phyloP scores from a whole-genome alignment of 2,888 invertebrate genomes.

The Patella depressa region DNA sequence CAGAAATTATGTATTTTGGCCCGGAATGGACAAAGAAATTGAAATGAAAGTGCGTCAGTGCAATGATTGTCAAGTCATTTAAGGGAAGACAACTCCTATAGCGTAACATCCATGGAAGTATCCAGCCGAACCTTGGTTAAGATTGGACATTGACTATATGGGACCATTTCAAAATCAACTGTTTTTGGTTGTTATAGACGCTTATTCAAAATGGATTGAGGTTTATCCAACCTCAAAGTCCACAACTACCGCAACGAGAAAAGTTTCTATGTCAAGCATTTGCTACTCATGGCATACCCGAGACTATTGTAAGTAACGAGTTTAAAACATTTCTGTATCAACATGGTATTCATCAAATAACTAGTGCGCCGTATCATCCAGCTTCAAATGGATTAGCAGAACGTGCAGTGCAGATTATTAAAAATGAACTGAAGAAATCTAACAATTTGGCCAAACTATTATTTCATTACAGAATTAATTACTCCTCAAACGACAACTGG shows the following conservation, averaged over 20 bases:
- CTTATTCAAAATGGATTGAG: not conserved
- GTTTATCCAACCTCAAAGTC: not conserved
- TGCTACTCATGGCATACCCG: not conserved
- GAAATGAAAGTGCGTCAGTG: slow-evolving; percentile 7
- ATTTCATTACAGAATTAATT: not conserved
- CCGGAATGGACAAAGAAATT: slow-evolving; percentile 8
- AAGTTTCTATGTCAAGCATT: not conserved
- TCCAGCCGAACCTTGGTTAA: not conserved
- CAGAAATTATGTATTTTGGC: slow-evolving; percentile 9
- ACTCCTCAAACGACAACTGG: not conserved
- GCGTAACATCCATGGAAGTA: not conserved
- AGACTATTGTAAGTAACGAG: not conserved
- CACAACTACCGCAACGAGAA: not conserved
- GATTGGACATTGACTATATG: not conserved
- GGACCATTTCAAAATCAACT: not conserved
- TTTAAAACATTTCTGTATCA: not conserved
- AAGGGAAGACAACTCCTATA: not conserved
- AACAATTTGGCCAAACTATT: not conserved
- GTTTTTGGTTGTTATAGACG: not conserved
- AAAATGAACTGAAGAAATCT: not conserved
- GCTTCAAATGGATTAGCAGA: not conserved
- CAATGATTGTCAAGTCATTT: not conserved
- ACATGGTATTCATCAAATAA: not conserved
- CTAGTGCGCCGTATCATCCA: not conserved
- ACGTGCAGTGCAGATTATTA: not conserved